These are phyloP conservation scores for Caprella mutica DNA, from an alignment of 2,888 invertebrate species.

Conservation along the genomic window DNA sequence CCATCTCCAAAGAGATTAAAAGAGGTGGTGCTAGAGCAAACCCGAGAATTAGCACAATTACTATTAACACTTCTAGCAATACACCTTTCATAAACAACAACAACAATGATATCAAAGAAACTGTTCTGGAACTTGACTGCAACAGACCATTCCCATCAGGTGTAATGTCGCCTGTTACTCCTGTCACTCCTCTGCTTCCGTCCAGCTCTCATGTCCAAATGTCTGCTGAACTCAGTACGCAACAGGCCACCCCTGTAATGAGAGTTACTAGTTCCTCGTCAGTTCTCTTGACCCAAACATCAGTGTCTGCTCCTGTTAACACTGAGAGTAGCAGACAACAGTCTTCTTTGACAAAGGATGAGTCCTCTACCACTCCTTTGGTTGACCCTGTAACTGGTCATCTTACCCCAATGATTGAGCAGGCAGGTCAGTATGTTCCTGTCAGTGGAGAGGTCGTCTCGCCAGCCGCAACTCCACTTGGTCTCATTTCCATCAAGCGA, in stretches of 20 bases:
- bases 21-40: not conserved
- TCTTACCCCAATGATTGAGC: conserved; percentile 26
- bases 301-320: not conserved
- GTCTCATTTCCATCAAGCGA: not conserved
- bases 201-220: not conserved
- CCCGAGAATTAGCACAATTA: no score
- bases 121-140: conserved; percentile 2
- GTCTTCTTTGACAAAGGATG: conserved; percentile 7
- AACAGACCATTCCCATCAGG: not conserved
- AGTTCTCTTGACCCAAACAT: not conserved
- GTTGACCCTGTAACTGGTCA: conserved; percentile 33
- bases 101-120: conserved; percentile 5
- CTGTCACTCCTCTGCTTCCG: not conserved
- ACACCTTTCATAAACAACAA: not conserved
- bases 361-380: conserved; percentile 13
- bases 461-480: not conserved
- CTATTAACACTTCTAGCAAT: no score
- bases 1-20: not conserved
- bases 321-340: not conserved
- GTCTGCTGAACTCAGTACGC: not conserved
- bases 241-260: not conserved
- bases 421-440: conserved; percentile 32
- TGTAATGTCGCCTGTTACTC: not conserved
- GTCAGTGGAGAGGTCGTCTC: conserved; percentile 22
- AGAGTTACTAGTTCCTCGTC: not conserved